Base-by-base conservation (phyloP, 2,113 vertebrate species). In the Vanacampus margaritifer region DNA sequence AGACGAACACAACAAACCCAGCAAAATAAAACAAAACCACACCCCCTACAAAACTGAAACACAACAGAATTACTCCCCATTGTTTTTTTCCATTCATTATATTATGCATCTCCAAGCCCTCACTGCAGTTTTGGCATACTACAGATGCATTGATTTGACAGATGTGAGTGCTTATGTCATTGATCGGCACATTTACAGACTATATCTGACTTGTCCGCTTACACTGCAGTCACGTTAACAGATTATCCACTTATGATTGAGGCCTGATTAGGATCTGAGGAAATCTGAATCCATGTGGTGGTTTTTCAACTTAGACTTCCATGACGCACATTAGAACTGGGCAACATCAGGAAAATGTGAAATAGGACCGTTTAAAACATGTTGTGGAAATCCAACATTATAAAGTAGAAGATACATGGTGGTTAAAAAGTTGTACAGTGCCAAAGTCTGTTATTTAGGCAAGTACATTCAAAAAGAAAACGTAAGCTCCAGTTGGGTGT, bases 381-480 rank as follows among this genome's bases (percentile, higher is more conserved):
- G 58, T 60, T 35, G 26, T 35, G 28, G 35, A 60, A 23, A 37
- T 60, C 3, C 14, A 57, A 57, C 54, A 14, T 57, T 32, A 32
- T 26, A 46, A 17, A 46, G 14, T 46, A 57, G 28, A n/a, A 5
- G 58, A 21, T 37, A 9, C 58, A n/a, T n/a, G 17, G 7, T 58
- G 54, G n/a, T 19, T 43, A 67, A 62, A 65, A 61, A 65, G 54
- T 9, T n/a, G 13, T 1, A 14, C 14, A 23, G 61, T 50, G 16
- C 21, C 23, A 67, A 32, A 46, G 41, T 19, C n/a, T 5, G 23
- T 36, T 50, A 60, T 69, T 61, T 28, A 51, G 6, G 23, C 32
- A 24, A 43, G 60, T 41, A 63, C 7, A n/a, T 53, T 45, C 32
- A 14, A 75, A 74, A 58, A 67, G 48, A 73, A 67, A 32, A 64